These are phyloP conservation scores for Crepidodera aurea DNA, from an alignment of 2,888 invertebrate species.

Conservation along the genomic window DNA sequence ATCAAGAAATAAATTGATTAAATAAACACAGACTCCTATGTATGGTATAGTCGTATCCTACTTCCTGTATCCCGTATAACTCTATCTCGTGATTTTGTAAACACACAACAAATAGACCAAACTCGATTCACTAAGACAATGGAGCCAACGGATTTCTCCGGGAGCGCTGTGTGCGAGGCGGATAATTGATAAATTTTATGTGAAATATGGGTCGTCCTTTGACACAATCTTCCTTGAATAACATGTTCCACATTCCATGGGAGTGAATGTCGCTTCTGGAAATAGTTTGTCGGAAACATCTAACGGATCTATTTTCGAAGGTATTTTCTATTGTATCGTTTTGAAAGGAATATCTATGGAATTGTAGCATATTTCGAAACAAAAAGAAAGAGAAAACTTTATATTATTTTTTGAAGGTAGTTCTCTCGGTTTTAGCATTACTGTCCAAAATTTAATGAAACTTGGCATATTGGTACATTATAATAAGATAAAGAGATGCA, in stretches of 20 bases:
- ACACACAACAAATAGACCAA: background rate
- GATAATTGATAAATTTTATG: background rate
- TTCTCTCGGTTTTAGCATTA: no score
- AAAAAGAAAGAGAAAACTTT: no score
- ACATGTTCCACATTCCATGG: background rate
- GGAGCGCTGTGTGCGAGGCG: background rate
- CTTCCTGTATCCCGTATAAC: background rate
- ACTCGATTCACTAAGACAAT: background rate
- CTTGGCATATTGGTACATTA: no score
- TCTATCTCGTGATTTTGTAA: background rate
- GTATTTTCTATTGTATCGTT: no score
- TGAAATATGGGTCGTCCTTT: constrained; percentile 3
- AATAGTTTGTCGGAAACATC: background rate
- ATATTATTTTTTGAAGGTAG: no score
- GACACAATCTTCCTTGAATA: background rate
- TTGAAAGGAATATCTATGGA: no score
- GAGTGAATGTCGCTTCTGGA: background rate
- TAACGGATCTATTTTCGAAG: background rate
- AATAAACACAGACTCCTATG: no score
- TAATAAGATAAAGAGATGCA: no score
- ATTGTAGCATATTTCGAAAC: no score
- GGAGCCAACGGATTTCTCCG: background rate
- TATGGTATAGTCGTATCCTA: background rate
- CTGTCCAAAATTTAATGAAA: no score
- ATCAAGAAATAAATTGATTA: no score